phyloP scores from a whole-genome alignment of 1,140 invertebrate species.

The Dreissena rostriformis region DNA sequence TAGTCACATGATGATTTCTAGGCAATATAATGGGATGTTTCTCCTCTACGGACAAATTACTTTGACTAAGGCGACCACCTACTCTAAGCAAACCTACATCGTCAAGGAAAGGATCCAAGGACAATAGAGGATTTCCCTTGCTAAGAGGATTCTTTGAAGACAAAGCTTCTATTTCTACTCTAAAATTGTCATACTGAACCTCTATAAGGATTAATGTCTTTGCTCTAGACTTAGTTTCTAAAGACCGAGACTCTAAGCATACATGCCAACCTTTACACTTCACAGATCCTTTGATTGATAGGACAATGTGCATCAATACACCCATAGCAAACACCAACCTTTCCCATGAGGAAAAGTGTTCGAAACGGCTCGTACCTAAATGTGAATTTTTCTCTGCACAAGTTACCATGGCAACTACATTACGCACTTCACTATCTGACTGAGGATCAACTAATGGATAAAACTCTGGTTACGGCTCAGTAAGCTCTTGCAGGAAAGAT shows the following conservation, averaged over 20 bases:
- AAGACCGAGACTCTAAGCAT: background rate
- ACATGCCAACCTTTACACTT: constrained; percentile 9
- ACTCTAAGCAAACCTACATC: constrained; percentile 9
- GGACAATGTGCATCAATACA: constrained; percentile 19
- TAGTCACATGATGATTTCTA: background rate
- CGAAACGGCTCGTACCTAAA: no score
- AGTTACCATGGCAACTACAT: background rate
- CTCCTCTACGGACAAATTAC: background rate
- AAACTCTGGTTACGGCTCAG: background rate
- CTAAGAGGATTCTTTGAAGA: background rate
- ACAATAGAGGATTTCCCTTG: background rate
- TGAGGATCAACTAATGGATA: constrained; percentile 35
- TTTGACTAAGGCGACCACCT: constrained; percentile 2
- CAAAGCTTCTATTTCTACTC: constrained; percentile 13
- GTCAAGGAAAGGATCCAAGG: constrained; percentile 9
- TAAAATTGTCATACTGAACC: constrained; percentile 30
- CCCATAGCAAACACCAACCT: constrained; percentile 20
- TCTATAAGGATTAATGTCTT: background rate
- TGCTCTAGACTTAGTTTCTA: background rate
- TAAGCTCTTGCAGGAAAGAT: background rate
- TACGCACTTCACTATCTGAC: constrained; percentile 34
- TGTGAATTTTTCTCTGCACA: no score
- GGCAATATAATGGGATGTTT: constrained; percentile 14
- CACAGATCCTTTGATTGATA: constrained; percentile 7
- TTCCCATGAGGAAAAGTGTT: no score